Evolutionary conservation across 2,113 vertebrate genomes (phyloP), one percentile per base, ranked within the genome.

Genomic region (Sardina pilchardus): DNA sequence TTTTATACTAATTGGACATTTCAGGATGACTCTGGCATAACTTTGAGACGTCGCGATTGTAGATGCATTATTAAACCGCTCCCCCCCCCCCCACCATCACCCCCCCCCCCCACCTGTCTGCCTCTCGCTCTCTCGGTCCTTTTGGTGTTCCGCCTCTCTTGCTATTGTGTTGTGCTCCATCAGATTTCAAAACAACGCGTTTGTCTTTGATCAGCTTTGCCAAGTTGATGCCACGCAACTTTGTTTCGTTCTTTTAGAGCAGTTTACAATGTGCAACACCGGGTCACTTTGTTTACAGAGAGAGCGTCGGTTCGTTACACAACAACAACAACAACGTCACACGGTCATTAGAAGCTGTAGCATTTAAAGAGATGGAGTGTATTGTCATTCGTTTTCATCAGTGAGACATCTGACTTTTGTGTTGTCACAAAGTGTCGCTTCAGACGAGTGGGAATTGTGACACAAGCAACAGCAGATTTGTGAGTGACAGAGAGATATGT

Each of bases 1-100:
- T 90, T 89, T 90, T 48, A 89, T 87, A 82, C 85, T 88, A 89
- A 91, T 90, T 89, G 86, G 88, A 59, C 71, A 82, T 89, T 89
- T 87, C 67, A 88, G 86, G 86, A 83, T 87, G 82, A 91, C 81
- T 86, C 81, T 45, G 81, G 30, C 43, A 85, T 67, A 84, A 88
- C 83, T 83, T 44, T 44, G 59, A 85, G 84, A 82, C n/a, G 39
- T 82, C 10, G 71, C 85, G 81, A 83, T 87, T n/a, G 26, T 36
- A 47, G 26, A 84, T 89, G 86, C 87, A 89, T 89, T 89, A 90
- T 89, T 90, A 84, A 89, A 91, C 75, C n/a, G 42, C 36, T 34
- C 82, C 71, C 44, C 45, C 82, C 45, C 14, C 81, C 80, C 56
- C 82, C 39, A 34, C 45, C 44, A 85, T 71, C 63, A 86, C 47